A percentile compares a stretch with the other conserved stretches of the same genome.
These are phyloP conservation scores for Lepus oiostolus DNA, from an alignment of 2,797 vertebrate genomes.

Conservation along the genomic window DNA sequence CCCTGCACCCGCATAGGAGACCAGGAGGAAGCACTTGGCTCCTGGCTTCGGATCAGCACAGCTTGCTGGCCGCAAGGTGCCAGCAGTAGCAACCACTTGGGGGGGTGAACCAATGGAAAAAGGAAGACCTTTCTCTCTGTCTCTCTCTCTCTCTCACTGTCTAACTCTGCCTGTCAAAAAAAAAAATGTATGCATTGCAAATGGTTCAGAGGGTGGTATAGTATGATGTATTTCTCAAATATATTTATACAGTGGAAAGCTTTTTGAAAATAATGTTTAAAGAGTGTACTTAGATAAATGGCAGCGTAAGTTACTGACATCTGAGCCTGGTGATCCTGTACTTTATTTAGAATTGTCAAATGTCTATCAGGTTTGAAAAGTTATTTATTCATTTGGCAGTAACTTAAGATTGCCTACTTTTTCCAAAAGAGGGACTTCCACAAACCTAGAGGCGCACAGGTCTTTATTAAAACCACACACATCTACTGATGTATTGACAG, in stretches of 20 bases:
- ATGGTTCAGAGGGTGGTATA: not conserved
- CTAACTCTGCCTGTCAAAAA: too few species aligned
- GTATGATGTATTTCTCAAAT: not conserved
- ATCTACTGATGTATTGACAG: not conserved
- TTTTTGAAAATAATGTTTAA: not conserved
- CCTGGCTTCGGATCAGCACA: too few species aligned
- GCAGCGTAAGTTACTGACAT: conserved; percentile 1
- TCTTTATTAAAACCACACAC: not conserved
- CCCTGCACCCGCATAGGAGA: too few species aligned
- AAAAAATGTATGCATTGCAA: not conserved
- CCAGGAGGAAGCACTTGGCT: too few species aligned
- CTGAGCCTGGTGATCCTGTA: not conserved
- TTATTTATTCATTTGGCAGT: conserved; percentile 11
- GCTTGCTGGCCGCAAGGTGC: too few species aligned
- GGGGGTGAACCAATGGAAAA: too few species aligned
- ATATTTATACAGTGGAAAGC: not conserved
- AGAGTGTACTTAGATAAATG: conserved; percentile 14
- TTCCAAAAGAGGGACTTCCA: not conserved
- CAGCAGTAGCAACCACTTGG: too few species aligned
- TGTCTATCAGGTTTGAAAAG: conserved; percentile 42
- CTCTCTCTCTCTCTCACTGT: too few species aligned
- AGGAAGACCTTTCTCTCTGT: too few species aligned
- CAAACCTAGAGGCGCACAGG: not conserved
- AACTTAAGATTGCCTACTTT: conserved; percentile 40
- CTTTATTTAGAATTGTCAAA: conserved; percentile 30